phyloP scores from a whole-genome alignment of 2,113 vertebrate species.

The Choloepus hoffmanni region DNA sequence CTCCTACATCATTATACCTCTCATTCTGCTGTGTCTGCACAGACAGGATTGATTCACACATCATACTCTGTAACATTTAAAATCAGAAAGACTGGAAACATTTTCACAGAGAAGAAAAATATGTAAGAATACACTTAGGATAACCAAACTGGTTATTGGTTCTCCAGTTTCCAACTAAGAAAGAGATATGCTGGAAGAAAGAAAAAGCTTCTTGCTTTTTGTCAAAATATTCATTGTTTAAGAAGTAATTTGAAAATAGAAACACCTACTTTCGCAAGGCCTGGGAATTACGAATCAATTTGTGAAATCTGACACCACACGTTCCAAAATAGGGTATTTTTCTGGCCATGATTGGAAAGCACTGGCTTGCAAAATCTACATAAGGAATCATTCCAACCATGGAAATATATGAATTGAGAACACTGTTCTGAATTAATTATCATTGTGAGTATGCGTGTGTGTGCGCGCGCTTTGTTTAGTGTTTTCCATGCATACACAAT shows the following conservation, averaged over 20 bases:
- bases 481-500: neutral
- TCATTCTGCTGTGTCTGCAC: constrained; percentile 82
- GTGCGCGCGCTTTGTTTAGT: neutral
- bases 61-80: constrained; percentile 68
- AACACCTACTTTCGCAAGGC: constrained; percentile 68
- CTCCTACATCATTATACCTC: constrained; percentile 83
- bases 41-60: constrained; percentile 77
- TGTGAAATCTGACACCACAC: constrained; percentile 69
- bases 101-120: constrained; percentile 66
- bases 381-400: constrained; percentile 30
- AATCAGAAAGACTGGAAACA: constrained; percentile 65
- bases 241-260: constrained; percentile 67
- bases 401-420: constrained; percentile 37
- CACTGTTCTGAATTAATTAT: constrained; percentile 47
- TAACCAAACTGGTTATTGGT: constrained; percentile 26
- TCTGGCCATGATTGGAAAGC: neutral
- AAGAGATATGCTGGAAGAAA: constrained; percentile 12
- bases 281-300: constrained; percentile 66
- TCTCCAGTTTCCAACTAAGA: constrained; percentile 48
- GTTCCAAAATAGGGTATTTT: constrained; percentile 56
- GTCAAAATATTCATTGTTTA: constrained; percentile 64
- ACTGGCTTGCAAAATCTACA: constrained; percentile 64
- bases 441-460: neutral
- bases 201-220: neutral
- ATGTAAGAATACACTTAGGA: constrained; percentile 59